These are phyloP conservation scores for Drosophila kokeensis DNA, from an alignment of 2,888 invertebrate species.

Conservation along the genomic window DNA sequence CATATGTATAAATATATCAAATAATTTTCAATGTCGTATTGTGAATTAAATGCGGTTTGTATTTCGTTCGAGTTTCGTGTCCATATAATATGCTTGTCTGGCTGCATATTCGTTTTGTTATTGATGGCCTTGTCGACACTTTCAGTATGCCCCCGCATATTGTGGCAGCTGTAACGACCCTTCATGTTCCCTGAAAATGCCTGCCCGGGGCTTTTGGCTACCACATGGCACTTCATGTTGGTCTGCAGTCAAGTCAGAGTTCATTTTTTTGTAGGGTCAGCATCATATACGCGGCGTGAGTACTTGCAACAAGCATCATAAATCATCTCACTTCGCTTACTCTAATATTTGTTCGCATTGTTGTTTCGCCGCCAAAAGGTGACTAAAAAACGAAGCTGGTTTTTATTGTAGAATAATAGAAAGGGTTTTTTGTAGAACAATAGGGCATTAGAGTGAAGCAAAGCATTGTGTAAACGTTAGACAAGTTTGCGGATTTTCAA, in stretches of 20 bases:
- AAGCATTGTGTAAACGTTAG: neutral
- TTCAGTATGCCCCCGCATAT: constrained; percentile 24
- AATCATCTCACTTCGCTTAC: constrained; percentile 43
- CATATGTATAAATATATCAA: neutral
- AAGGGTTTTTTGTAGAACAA: neutral
- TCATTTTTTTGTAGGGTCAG: constrained; percentile 39
- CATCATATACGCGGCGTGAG: constrained; percentile 13
- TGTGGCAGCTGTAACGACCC: constrained; percentile 65
- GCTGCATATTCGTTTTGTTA: constrained; percentile 45
- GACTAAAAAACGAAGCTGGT: neutral
- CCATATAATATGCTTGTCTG: constrained; percentile 23
- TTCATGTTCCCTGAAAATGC: constrained; percentile 28
- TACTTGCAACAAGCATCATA: constrained; percentile 41
- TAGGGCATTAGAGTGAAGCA: neutral
- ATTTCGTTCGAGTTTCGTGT: constrained; percentile 13
- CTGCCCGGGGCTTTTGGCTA: constrained; percentile 22
- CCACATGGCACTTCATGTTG: constrained; percentile 12
- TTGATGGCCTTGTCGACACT: constrained; percentile 63
- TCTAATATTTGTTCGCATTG: constrained; percentile 1
- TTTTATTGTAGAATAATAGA: neutral
- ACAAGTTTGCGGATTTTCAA: neutral
- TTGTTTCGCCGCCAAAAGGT: neutral
- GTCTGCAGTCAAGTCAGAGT: constrained; percentile 21
- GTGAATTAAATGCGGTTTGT: constrained; percentile 57
- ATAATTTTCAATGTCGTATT: constrained; percentile 61